Evolutionary conservation across 2,113 vertebrate species (phyloP), one percentile per base, ranked within the genome.

Genomic region (Cheilinus undulatus): DNA sequence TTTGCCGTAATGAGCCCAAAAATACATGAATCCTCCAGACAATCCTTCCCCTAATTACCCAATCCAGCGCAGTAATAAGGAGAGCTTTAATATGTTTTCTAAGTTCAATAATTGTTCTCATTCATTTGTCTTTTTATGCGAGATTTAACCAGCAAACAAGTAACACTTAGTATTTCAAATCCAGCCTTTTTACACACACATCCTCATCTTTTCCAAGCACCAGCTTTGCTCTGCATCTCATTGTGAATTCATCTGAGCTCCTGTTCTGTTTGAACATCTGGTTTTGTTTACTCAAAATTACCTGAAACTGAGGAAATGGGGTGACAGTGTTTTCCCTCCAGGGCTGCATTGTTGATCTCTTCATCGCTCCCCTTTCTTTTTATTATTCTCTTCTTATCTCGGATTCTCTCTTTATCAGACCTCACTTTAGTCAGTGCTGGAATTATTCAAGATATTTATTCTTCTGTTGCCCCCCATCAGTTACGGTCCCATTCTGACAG

Each of bases 1-100:
- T 48, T 62, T 19, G 23, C 68, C 50, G 40, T 76, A 86, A 84
- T 84, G 53, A 87, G 66, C 76, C 75, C 63, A 45, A 82, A 86
- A 81, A 81, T 60, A 76, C 76, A 73, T 4, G 13, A 64, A 76
- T 42, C 77, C 85, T 81, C 54, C 12, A 42, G 63, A 69, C 73
- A 20, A 24, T 72, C 74, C 50, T 76, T 73, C 65, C 64, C 59
- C 42, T 73, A 72, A 80, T 87, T 69, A 67, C 48, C 73, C 73
- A 58, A 26, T 73, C 70, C 74, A 54, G 48, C 26, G 26, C 23
- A 34, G 54, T 43, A 67, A 63, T 50, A 54, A 49, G 62, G 23
- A 56, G 8, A 42, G 62, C 30, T 73, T 46, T 42, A 62, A 80
- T 76, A 34, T 60, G 56, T 66, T 78, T 60, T 73, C 28, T 48